Base-by-base conservation (phyloP, 2,113 vertebrate species). In the Rattus rattus region DNA sequence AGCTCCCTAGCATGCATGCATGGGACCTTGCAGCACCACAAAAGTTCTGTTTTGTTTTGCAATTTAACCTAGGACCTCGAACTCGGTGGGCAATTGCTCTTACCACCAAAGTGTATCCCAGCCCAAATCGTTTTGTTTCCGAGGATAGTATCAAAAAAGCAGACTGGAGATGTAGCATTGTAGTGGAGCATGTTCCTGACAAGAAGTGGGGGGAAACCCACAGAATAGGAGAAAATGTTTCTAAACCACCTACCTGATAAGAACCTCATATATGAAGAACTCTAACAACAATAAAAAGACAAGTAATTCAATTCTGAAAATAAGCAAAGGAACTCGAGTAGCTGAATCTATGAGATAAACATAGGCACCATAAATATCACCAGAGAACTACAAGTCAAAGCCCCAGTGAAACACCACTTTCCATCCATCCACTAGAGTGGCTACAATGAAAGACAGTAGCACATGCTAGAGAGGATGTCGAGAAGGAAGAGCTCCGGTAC, bases 221-320 rank as follows among this genome's bases (percentile, higher is more conserved):
- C 20, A 80, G 49, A 95, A 85, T 24, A 49, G 69, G 28, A 61
- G 24, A 90, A 92, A 90, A 28, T 87, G 30, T 70, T 85, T 94
- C 14, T 56, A 87, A 76, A 65, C 36, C 61, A 63, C 22, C 16
- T 26, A 69, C 56, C 72, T 79, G 8, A 49, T 83, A 76, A 90
- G 81, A 83, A n/a, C 39, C 39, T 63, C 73, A 33, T 73, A 63
- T 56, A 36, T 47, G n/a, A 61, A 76, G n/a, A 79, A 49, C 69
- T 63, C 28, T 70, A 83, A 56, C 14, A 94, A 77, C 14, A 49
- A 28, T 75, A 59, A 91, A 73, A 88, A 79, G 77, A 43, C 49
- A 91, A n/a, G 63, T 63, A 39, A 28, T n/a, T 26, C 47, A 67
- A 2, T 17, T 94, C 49, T 94, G 61, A 75, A 90, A 88, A 69